Evolutionary conservation across 1,140 invertebrate genomes (phyloP), one percentile per base, ranked within the genome.

Genomic region (Rhopalosiphum maidis): DNA sequence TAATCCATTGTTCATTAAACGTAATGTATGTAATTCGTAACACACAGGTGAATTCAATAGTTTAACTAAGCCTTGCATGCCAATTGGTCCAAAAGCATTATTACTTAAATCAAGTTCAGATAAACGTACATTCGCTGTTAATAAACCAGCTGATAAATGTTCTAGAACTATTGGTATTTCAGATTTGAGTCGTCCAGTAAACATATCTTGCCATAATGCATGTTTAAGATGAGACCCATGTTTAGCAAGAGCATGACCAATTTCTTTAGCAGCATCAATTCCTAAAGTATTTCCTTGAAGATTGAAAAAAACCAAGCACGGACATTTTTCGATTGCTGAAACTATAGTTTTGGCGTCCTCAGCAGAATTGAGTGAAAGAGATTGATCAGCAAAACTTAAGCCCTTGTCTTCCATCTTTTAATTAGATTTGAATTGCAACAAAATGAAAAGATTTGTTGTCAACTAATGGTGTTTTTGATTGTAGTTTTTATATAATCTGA

Each of bases 31-130:
- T 35, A 98, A 95, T 8, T 97, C 96, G 94, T 97, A 98, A 95
- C 98, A 99, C 1, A 97, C 96, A 6, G 96, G 96, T 88, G 98
- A 99, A 94, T 97, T 96, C 25, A 99, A 95, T 25, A 99, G 96
- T 37, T 97, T 96, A n/a, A 97, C 97, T 85, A 99, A 96, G 9
- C 98, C 98, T 94, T 97, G 96, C 90, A 99, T 97, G 68, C 99
- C 99, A 95, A 99, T 98, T 0, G 99, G 99, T 11, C 99, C 99
- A 95, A 99, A 98, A 0, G 99, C 99, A 96, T 99, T 99, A 95
- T 99, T 99, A 95, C 99, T 99, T 1, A 99, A 96, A 95, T 99
- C 99, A 22, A 99, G 95, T 94, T 98, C 97, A 0, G 97, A 96
- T 0, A 99, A 96, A 8, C 96, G 95, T 5, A 98, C 98, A 6